phyloP scores from a whole-genome alignment of 2,113 vertebrate species.

The Procavia capensis region DNA sequence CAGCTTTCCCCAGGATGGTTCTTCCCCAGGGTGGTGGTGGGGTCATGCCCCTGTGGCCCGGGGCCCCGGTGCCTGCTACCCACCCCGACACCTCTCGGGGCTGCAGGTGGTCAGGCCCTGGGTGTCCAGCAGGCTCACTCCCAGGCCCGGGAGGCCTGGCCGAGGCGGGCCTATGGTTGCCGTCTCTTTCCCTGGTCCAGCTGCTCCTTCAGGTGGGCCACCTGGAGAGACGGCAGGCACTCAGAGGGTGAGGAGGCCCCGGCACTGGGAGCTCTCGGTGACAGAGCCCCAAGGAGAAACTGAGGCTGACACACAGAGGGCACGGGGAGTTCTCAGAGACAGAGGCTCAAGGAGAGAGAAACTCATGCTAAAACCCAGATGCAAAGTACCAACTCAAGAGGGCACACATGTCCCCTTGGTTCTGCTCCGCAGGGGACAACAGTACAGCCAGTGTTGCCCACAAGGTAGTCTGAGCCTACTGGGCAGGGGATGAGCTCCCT shows the following conservation, averaged over 20 bases:
- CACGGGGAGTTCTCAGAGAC: neutral
- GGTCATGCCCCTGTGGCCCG: neutral
- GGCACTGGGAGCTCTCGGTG: neutral
- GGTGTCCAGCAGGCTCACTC: conserved; percentile 48
- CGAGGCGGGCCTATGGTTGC: conserved; percentile 77
- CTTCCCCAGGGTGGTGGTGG: neutral
- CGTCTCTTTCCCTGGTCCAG: conserved; percentile 84
- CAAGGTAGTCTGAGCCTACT: neutral
- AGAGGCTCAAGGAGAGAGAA: neutral
- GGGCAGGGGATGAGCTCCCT: neutral
- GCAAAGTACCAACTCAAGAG: too few relatives aligned
- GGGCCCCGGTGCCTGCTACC: neutral
- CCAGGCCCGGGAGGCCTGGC: conserved; percentile 80
- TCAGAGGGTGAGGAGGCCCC: neutral
- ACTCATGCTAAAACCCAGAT: neutral
- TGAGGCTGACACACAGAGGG: neutral
- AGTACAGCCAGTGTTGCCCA: neutral
- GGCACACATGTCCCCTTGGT: too few relatives aligned
- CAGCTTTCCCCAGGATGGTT: accelerated
- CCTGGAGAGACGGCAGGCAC: conserved; percentile 72
- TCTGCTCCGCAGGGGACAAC: neutral
- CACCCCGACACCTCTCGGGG: neutral
- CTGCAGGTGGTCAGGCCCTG: accelerated
- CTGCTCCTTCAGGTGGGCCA: conserved; percentile 87
- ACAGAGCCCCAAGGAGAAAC: neutral